Conservation (phyloP, 2,113 vertebrate species). For the Ovibos moschatus region DNA sequence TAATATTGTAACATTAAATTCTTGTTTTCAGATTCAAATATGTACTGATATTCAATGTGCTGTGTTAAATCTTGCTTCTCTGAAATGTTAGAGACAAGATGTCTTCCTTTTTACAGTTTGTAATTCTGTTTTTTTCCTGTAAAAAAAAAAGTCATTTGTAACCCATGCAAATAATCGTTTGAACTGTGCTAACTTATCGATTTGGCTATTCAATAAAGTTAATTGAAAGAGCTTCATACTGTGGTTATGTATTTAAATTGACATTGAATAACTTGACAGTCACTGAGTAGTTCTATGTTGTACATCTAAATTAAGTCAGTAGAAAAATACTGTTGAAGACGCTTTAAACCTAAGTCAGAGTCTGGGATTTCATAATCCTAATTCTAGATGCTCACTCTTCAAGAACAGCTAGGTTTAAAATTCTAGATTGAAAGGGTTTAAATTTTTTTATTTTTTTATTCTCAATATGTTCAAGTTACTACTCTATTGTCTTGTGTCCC, state of each 20-base stretch:
- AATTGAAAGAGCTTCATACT: constrained; percentile 79
- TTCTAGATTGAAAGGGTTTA: not conserved
- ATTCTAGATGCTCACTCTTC: not conserved
- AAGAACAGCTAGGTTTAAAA: not conserved
- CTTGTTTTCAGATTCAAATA: constrained; percentile 79
- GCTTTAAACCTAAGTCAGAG: not conserved
- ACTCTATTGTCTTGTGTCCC: not conserved
- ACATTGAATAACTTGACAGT: not conserved
- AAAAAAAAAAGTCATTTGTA: constrained; percentile 85
- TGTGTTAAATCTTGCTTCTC: constrained; percentile 80
- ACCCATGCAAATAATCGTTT: constrained; percentile 85
- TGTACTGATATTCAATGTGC: constrained; percentile 79
- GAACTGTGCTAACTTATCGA: constrained; percentile 88
- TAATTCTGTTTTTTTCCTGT: constrained; percentile 88
- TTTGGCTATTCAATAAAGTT: constrained; percentile 88
- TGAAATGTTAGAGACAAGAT: constrained; percentile 79
- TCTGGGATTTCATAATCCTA: not conserved
- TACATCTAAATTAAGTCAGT: not conserved
- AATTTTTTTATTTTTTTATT: not conserved
- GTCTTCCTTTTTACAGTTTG: constrained; percentile 87
- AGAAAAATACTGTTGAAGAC: not conserved
- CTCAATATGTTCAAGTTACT: not conserved
- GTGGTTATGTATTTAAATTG: constrained; percentile 66
- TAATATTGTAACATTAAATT: constrained; percentile 88
- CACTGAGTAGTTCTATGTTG: not conserved